These are phyloP conservation scores for Dallia pectoralis DNA, from an alignment of 2,797 vertebrate genomes.

Conservation along the genomic window DNA sequence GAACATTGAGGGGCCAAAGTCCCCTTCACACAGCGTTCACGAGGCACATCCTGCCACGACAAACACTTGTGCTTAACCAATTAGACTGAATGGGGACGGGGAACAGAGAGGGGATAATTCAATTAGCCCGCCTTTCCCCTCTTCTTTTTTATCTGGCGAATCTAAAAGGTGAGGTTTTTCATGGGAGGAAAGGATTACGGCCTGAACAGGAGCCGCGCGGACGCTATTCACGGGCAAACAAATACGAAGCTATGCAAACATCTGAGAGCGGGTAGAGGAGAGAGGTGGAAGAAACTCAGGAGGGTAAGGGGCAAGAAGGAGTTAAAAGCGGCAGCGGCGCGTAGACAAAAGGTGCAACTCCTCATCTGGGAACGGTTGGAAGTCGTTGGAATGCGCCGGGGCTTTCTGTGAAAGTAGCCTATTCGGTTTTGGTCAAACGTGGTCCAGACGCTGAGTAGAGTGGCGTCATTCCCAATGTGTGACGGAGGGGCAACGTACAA, in stretches of 20 bases:
- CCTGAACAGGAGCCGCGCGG: constrained; percentile 79
- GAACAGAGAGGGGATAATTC: constrained; percentile 83
- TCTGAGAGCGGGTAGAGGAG: constrained; percentile 32
- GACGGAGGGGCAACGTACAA: constrained; percentile 19
- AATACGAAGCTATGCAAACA: constrained; percentile 71
- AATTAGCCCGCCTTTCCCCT: constrained; percentile 74
- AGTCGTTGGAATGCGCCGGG: constrained; percentile 2
- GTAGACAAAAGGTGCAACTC: constrained; percentile 39
- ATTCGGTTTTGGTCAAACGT: neutral
- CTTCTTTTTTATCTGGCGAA: constrained; percentile 61
- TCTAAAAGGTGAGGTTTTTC: constrained; percentile 75
- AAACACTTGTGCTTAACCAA: constrained; percentile 94
- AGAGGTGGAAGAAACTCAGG: constrained; percentile 16
- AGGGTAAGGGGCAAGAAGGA: neutral
- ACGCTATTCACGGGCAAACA: constrained; percentile 69
- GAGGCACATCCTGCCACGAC: constrained; percentile 79
- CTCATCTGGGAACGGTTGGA: constrained; percentile 1
- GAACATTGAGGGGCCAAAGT: constrained; percentile 83
- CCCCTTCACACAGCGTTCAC: constrained; percentile 69
- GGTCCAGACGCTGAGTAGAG: constrained; percentile 14
- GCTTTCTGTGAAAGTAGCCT: constrained; percentile 4
- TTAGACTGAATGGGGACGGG: constrained; percentile 78
- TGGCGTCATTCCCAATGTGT: constrained; percentile 27
- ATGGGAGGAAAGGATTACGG: constrained; percentile 77
- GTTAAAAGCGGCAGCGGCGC: constrained; percentile 6